Percentiles rank a stretch among this genome's conserved stretches.
Evolutionary conservation across 1,140 invertebrate species (phyloP).

Genomic region (Contarinia nasturtii): DNA sequence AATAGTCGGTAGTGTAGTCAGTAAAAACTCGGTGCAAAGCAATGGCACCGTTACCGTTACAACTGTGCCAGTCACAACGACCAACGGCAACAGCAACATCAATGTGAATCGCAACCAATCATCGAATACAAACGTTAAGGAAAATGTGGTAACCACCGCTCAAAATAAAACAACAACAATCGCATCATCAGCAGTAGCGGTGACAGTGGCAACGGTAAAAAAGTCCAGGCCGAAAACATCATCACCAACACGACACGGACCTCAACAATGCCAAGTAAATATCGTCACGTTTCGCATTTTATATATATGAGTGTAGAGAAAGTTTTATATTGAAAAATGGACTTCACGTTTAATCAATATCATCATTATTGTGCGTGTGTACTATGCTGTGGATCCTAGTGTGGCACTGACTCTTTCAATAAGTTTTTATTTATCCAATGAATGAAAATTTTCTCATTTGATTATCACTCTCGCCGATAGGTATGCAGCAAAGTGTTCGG

Average conservation of each 20-base stretch:
- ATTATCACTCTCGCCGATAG: conserved; percentile 20
- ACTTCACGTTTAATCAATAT: neutral
- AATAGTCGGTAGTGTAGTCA: too few species aligned
- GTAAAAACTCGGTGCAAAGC: too few species aligned
- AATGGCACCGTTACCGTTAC: too few species aligned
- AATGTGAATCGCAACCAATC: neutral
- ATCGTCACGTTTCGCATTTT: neutral
- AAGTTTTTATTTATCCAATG: neutral
- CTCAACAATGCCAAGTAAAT: conserved; percentile 54
- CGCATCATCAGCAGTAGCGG: conserved; percentile 8
- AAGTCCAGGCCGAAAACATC: conserved; percentile 52
- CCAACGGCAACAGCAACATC: conserved; percentile 7
- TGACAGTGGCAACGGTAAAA: conserved; percentile 25
- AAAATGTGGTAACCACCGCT: neutral
- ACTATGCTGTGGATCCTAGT: neutral
- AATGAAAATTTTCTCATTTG: neutral
- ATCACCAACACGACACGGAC: conserved; percentile 58
- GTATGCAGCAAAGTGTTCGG: conserved; percentile 92
- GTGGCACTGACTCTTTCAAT: neutral
- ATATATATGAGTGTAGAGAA: neutral
- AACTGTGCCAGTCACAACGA: too few species aligned
- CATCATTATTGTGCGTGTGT: neutral
- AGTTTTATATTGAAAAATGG: neutral
- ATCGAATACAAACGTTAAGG: neutral
- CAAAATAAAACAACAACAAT: conserved; percentile 4